Evolutionary conservation across 2,888 invertebrate species (phyloP).

Genomic region (Trichogramma dendrolimi): DNA sequence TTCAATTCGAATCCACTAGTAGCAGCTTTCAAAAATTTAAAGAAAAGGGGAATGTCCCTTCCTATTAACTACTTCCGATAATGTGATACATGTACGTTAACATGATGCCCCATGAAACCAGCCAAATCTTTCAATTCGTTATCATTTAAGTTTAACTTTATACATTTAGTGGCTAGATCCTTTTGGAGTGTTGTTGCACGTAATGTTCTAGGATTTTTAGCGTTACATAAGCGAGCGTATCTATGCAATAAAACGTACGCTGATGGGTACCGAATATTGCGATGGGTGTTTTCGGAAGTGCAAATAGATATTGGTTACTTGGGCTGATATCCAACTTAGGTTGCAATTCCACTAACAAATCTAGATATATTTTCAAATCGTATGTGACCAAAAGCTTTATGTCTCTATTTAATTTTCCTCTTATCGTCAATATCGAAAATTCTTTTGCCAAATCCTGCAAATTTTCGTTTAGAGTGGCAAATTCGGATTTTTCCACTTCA

Average conservation of each 20-base stretch:
- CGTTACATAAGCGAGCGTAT: background rate
- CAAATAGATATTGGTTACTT: slow-evolving; percentile 8
- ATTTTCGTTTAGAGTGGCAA: background rate
- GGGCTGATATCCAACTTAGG: background rate
- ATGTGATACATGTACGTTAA: background rate
- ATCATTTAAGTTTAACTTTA: slow-evolving; percentile 1
- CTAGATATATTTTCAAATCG: background rate
- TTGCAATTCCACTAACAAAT: background rate
- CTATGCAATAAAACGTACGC: background rate
- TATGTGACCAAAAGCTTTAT: background rate
- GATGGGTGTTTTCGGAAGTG: background rate
- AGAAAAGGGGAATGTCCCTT: background rate
- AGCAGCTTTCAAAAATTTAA: background rate
- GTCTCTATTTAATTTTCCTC: slow-evolving; percentile 1
- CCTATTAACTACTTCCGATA: background rate
- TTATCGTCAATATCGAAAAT: background rate
- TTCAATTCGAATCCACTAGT: too few relatives aligned
- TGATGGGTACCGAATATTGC: background rate
- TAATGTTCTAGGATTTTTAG: background rate
- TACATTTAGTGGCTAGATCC: slow-evolving; percentile 6
- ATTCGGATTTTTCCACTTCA: background rate
- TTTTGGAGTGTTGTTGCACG: background rate
- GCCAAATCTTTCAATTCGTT: background rate
- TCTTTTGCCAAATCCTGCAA: background rate
- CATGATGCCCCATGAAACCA: background rate